Conservation (phyloP, 2,797 vertebrate species). For the Prunella strophiata region DNA sequence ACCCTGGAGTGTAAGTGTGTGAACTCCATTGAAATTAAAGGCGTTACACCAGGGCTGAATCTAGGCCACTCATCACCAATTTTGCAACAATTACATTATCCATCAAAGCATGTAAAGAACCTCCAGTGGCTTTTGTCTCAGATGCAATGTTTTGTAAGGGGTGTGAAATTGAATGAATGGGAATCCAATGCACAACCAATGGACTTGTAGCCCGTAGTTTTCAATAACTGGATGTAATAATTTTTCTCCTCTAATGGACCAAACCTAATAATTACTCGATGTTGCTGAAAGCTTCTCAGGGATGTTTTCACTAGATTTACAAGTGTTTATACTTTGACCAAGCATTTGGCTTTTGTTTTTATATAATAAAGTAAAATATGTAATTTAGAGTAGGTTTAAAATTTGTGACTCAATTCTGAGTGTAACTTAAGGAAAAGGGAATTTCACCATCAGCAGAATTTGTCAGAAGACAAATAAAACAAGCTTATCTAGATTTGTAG, state of each 20-base stretch:
- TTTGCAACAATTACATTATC: not conserved
- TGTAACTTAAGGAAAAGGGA: constrained; percentile 44
- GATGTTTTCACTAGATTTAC: constrained; percentile 34
- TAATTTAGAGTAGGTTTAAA: constrained; percentile 26
- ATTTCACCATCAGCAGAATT: constrained; percentile 16
- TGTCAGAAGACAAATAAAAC: not conserved
- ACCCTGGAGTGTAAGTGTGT: not conserved
- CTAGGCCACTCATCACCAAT: not conserved
- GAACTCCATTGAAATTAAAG: not conserved
- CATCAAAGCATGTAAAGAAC: not conserved
- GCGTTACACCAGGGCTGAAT: not conserved
- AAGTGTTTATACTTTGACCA: constrained; percentile 30
- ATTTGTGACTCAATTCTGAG: not conserved
- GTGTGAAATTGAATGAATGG: not conserved
- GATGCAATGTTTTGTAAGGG: not conserved
- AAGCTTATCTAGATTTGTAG: not conserved
- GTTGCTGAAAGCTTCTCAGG: constrained; percentile 49
- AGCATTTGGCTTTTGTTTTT: constrained; percentile 3
- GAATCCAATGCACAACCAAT: not conserved
- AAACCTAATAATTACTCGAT: not conserved
- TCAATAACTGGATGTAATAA: not conserved
- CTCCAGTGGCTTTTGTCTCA: not conserved
- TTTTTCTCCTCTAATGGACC: constrained; percentile 11
- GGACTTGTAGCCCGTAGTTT: not conserved
- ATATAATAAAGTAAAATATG: not conserved